phyloP scores from a whole-genome alignment of 2,888 invertebrate species.

The Deilephila elpenor region DNA sequence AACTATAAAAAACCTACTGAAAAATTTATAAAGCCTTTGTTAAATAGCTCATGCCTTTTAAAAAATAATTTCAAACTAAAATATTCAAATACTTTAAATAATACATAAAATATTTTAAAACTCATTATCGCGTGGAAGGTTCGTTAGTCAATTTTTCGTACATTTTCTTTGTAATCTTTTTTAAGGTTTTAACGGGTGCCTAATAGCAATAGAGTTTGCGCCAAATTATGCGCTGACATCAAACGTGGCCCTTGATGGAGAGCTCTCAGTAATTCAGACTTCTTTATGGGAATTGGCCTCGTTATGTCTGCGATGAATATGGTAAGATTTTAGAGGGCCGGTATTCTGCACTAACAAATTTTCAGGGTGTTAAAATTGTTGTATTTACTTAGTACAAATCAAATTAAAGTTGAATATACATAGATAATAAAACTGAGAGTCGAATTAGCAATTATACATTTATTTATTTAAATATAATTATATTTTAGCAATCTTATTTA shows the following conservation, averaged over 20 bases:
- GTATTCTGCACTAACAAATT: background rate
- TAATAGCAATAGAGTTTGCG: slow-evolving; percentile 49
- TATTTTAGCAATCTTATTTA: too few relatives aligned
- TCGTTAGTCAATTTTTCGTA: slow-evolving; percentile 12
- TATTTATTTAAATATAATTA: too few relatives aligned
- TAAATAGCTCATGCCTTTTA: too few relatives aligned
- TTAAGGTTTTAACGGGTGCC: slow-evolving; percentile 51
- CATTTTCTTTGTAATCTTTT: slow-evolving; percentile 33
- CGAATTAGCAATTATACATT: too few relatives aligned
- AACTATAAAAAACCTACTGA: too few relatives aligned
- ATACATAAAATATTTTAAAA: slow-evolving; percentile 13
- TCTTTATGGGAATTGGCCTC: slow-evolving; percentile 62
- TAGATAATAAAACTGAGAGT: too few relatives aligned
- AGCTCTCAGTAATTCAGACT: slow-evolving; percentile 52
- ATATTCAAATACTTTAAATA: background rate
- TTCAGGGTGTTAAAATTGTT: background rate
- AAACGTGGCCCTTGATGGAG: slow-evolving; percentile 52
- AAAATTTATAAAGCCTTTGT: too few relatives aligned
- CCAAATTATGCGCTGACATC: slow-evolving; percentile 56
- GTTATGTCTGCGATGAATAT: slow-evolving; percentile 44
- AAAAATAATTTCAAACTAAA: too few relatives aligned
- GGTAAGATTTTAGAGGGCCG: slow-evolving; percentile 15
- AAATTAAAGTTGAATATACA: too few relatives aligned
- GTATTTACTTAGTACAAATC: too few relatives aligned
- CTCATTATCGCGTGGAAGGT: slow-evolving; percentile 11